These are phyloP conservation scores for Chaetura pelagica DNA, from an alignment of 2,113 vertebrate genomes.

Conservation along the genomic window DNA sequence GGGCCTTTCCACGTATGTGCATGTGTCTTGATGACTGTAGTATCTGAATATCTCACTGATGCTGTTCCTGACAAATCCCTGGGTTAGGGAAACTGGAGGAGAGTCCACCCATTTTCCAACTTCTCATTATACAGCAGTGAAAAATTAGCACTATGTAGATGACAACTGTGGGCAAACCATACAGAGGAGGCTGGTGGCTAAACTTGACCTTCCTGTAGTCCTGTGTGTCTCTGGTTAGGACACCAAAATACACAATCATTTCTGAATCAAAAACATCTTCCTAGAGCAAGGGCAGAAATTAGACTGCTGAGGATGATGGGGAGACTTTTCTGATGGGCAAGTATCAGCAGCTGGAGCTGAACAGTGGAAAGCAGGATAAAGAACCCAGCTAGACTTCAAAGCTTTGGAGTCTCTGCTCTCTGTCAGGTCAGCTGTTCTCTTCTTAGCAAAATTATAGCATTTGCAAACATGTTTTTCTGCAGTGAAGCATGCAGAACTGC, in stretches of 20 bases:
- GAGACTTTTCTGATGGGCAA: background rate
- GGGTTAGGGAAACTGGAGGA: background rate
- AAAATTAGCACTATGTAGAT: background rate
- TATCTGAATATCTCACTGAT: background rate
- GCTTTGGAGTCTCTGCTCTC: background rate
- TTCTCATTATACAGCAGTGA: background rate
- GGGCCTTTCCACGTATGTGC: rapidly evolving
- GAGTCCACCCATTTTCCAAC: background rate
- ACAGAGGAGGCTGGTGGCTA: background rate
- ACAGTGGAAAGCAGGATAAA: background rate
- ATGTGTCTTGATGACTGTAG: background rate
- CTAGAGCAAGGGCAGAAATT: background rate
- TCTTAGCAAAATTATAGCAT: background rate
- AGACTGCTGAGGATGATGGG: background rate
- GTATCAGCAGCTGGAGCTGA: background rate
- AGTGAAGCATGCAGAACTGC: background rate
- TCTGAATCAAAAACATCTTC: background rate
- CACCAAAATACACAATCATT: background rate
- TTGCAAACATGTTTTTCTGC: background rate
- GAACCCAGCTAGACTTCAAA: background rate
- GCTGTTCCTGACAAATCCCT: background rate
- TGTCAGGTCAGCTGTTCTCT: background rate
- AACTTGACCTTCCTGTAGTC: background rate
- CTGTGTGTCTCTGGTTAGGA: background rate
- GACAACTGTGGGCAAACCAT: background rate